Evolutionary conservation across 2,888 invertebrate genomes (phyloP).

Genomic region (Aphodius granarius): DNA sequence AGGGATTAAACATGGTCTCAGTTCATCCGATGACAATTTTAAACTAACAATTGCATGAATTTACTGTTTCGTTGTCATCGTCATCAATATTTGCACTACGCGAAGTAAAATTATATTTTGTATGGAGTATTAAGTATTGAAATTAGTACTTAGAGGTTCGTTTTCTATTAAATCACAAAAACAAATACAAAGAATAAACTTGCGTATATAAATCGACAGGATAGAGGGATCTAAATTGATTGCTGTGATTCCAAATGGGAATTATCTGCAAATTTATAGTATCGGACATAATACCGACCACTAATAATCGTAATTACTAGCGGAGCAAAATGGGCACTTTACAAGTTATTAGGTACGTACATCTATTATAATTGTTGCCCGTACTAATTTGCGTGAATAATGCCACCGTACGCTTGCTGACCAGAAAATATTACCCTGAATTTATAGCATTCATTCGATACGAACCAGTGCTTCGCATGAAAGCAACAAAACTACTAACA

Average conservation of each 20-base stretch:
- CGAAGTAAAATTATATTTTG: neutral
- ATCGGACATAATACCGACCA: constrained; percentile 18
- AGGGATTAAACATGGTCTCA: constrained; percentile 1
- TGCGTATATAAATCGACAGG: too few relatives aligned
- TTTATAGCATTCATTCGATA: constrained; percentile 5
- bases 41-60: neutral
- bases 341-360: constrained; percentile 32
- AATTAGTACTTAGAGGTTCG: too few relatives aligned
- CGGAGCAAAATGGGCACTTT: constrained; percentile 28
- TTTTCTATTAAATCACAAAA: too few relatives aligned
- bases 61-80: neutral
- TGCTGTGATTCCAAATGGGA: neutral
- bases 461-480: neutral
- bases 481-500: neutral
- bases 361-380: constrained; percentile 27
- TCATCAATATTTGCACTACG: neutral
- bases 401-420: constrained; percentile 9
- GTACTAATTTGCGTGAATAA: constrained; percentile 27
- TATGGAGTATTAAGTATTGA: too few relatives aligned
- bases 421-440: constrained; percentile 6
- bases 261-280: neutral
- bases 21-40: neutral
- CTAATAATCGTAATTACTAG: constrained; percentile 25
- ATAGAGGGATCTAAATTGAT: neutral
- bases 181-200: too few relatives aligned